A percentile compares a stretch with the other conserved stretches of the same genome.
phyloP scores from a whole-genome alignment of 2,797 vertebrate species.

The Eidolon dupreanum region DNA sequence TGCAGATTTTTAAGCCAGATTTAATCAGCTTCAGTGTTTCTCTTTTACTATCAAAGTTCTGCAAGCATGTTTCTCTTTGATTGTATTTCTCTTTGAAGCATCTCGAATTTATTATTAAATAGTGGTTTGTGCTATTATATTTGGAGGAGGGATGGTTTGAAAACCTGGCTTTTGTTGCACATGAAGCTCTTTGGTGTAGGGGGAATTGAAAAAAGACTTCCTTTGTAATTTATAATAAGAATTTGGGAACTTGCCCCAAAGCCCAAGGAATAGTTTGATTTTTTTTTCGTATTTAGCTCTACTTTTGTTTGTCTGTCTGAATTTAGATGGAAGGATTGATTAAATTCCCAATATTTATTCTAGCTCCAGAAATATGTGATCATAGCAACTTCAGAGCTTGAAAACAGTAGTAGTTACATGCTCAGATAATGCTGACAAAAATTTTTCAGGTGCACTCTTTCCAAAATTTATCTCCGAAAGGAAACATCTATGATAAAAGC shows the following conservation, averaged over 20 bases:
- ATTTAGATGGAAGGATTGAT: not conserved
- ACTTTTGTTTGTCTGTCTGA: not conserved
- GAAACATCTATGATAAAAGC: not conserved
- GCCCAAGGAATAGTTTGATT: not conserved
- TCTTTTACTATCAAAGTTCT: not conserved
- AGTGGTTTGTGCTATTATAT: not conserved
- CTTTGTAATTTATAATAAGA: not conserved
- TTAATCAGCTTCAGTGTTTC: not conserved
- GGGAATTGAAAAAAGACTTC: not conserved
- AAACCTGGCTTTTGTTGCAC: not conserved
- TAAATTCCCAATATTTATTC: not conserved
- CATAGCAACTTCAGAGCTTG: not conserved
- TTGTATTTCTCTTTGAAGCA: conserved; percentile 15
- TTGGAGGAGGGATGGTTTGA: not conserved
- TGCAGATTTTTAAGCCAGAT: rapidly evolving
- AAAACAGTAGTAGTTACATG: not conserved
- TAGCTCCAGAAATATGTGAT: not conserved
- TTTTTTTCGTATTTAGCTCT: not conserved
- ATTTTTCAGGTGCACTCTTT: not conserved
- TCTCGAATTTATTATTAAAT: not conserved
- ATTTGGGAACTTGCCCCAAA: not conserved
- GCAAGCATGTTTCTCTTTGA: not conserved
- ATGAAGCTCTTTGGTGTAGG: not conserved
- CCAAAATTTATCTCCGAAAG: not conserved
- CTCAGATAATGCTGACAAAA: not conserved